Base-by-base conservation (phyloP, 1,140 invertebrate genomes). In the Orchesella cincta region DNA sequence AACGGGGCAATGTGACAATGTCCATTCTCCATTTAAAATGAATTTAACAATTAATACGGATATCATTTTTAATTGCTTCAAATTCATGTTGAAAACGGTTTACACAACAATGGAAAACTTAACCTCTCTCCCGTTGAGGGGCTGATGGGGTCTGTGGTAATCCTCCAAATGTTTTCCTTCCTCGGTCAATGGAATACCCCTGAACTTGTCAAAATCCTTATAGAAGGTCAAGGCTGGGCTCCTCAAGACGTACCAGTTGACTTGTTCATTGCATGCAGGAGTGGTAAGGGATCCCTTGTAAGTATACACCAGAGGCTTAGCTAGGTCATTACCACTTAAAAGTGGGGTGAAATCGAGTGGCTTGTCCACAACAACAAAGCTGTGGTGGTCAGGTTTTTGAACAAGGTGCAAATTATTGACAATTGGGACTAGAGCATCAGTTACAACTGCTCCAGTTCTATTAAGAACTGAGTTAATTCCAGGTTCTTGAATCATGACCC, bases 261-360 rank as follows among this genome's bases (percentile, higher is more conserved):
- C 71, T 23, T 73, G 71, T 28, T 73, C 71, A 51, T 73, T 73
- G 71, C 71, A 73, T 8, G 14, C 36, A 14, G 71, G 71, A 36
- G 71, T 73, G 20, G 71, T 73, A 1, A 73, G 35, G 20, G 71
- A 73, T 36, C 71, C 71, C 36, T 73, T 36, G 36, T 73, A 73
- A 2, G 71, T 23, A 31, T 46, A 73, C 33, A 26, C 35, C 5
- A n/a, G n/a, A n/a, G n/a, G n/a, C n/a, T 8, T 14, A 26, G 33
- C 23, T 1, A 28, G 3, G 18, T 3, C 71, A 2, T 8, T 2
- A 5, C 29, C 12, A n/a, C 5, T 8, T 14, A 73, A 3, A 34
- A 36, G 29, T 1, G 1, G 2, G 23, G 71, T 8, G 36, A 73
- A 29, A 29, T 73, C 36, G 14, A 73, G 71, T 8, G 71, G 35